Conservation (phyloP, 1,140 invertebrate species). For the Brachionus rotundiformis region DNA sequence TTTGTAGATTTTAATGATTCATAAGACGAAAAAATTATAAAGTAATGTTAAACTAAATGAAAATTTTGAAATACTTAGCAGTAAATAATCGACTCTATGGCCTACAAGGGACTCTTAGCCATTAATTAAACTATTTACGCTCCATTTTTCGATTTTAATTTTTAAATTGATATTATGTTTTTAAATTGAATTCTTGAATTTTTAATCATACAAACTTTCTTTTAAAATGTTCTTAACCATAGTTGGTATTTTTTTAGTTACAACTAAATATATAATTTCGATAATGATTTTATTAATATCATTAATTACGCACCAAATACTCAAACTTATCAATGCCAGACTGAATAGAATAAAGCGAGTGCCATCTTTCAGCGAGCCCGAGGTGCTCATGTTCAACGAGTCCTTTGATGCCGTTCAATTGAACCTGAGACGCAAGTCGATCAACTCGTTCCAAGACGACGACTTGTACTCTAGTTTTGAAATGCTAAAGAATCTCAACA, state of each 20-base stretch:
- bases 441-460: not conserved
- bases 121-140: constrained; percentile 36
- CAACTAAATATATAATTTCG: not conserved
- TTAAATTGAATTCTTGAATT: not conserved
- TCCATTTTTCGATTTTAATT: constrained; percentile 14
- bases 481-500: constrained; percentile 23
- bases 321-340: not conserved
- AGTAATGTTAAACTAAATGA: constrained; percentile 1
- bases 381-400: constrained; percentile 19
- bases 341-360: not conserved
- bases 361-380: not conserved
- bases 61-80: not conserved
- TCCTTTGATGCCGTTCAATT: constrained; percentile 1
- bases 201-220: not conserved
- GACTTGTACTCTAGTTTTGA: constrained; percentile 22
- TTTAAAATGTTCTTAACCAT: constrained; percentile 44
- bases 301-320: constrained; percentile 24
- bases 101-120: not conserved
- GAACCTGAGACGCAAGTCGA: not conserved
- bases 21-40: too few relatives aligned
- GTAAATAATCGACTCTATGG: constrained; percentile 1
- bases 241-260: constrained; percentile 50
- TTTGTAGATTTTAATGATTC: not conserved
- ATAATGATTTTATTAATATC: constrained; percentile 49
- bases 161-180: not conserved